Evolutionary conservation across 2,888 invertebrate species (phyloP), one percentile per base, ranked within the genome.

Genomic region (Yponomeuta sedellus): DNA sequence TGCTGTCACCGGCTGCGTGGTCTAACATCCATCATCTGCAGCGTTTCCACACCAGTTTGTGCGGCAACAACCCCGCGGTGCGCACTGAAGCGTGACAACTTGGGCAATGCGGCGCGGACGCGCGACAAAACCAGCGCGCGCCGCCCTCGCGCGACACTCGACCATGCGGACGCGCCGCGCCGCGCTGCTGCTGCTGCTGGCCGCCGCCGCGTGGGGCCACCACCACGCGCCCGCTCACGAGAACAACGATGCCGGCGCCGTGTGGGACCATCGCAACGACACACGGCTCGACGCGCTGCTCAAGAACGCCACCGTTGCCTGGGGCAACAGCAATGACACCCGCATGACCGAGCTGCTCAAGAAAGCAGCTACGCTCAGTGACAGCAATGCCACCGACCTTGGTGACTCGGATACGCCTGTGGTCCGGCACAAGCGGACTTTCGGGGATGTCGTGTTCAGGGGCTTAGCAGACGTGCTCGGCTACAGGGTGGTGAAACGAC

Each of bases 391-490:
- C 20, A 57, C 40, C 12, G 4, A 22, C 2, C 19, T 57, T 0
- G 81, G 83, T 65, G 80, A 77, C 3, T 80, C 82, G 12, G 81
- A 82, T 67, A 86, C 82, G 63, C 83, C 87, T 11, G 76, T 91
- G 40, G 87, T 91, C 64, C 77, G 92, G n/a, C 85, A 85, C 78
- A 92, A 92, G 73, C 75, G 92, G 66, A 92, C 91, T 0, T 91
- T 92, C 72, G 91, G 92, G 10, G 90, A 92, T 66, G 78, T 91
- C 69, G 89, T 92, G 74, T 92, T 92, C 72, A 77, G 90, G 67
- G 92, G 92, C 1, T 74, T 92, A n/a, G 92, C 92, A 10, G 91
- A 91, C 69, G 91, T 86, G 68, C 79, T 92, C 20, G 92, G 92
- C 2, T 92, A 91, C 73, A 81, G 73, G 69, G 84, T 92, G 61